These are phyloP conservation scores for Condylura cristata DNA, from an alignment of 2,113 vertebrate species.

Conservation along the genomic window DNA sequence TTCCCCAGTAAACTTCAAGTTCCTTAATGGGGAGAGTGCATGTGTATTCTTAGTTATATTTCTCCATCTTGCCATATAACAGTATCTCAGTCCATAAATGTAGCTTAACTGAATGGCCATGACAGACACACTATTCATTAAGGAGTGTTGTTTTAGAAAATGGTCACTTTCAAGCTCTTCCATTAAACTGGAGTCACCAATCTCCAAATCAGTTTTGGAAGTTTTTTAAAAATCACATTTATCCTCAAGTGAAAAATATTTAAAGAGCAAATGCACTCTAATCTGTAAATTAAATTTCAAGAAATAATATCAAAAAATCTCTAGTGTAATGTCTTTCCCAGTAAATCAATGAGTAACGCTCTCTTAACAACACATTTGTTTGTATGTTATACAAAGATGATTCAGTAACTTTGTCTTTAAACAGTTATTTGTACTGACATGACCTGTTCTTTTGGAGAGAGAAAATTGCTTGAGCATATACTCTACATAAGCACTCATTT, in stretches of 20 bases:
- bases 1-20: neutral
- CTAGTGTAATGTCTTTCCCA: neutral
- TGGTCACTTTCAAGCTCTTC: neutral
- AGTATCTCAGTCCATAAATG: neutral
- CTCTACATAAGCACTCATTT: slow-evolving; percentile 33
- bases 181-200: neutral
- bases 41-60: neutral
- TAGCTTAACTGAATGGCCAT: neutral
- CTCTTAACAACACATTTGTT: neutral
- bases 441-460: neutral
- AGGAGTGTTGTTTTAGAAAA: neutral
- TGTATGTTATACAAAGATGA: neutral
- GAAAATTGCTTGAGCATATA: neutral
- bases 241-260: neutral
- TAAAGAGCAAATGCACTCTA: neutral
- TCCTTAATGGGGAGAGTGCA: neutral
- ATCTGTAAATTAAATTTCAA: slow-evolving; percentile 1
- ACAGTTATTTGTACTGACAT: slow-evolving; percentile 13
- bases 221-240: slow-evolving; percentile 25
- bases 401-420: neutral
- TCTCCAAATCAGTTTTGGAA: slow-evolving; percentile 1
- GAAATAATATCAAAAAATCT: neutral
- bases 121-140: neutral
- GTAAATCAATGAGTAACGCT: neutral
- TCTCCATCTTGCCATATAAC: neutral